phyloP scores from a whole-genome alignment of 2,113 vertebrate species.

The Mionectes macconnelli region DNA sequence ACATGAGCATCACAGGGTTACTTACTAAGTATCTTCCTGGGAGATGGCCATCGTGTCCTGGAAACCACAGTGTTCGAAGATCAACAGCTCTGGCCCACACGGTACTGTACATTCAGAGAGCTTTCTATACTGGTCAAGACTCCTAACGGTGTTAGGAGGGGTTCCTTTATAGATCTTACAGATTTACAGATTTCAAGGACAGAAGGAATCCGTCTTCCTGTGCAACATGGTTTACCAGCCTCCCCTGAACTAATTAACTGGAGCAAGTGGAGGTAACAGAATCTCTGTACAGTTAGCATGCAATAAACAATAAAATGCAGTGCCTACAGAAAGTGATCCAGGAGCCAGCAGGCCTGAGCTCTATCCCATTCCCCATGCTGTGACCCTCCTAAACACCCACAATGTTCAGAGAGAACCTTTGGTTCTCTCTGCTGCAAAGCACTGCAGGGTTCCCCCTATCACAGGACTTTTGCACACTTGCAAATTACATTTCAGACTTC shows the following conservation, averaged over 20 bases:
- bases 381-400: background rate
- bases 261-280: background rate
- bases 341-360: background rate
- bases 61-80: background rate
- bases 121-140: background rate
- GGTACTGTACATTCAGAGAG: background rate
- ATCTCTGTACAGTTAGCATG: background rate
- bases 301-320: background rate
- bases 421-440: background rate
- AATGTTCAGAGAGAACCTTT: background rate
- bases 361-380: background rate
- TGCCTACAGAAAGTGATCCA: background rate
- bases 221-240: background rate
- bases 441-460: rapidly evolving
- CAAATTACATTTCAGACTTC: background rate
- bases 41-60: background rate
- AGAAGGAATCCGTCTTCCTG: background rate
- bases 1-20: background rate
- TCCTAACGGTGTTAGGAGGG: background rate
- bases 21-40: background rate
- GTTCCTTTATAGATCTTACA: background rate
- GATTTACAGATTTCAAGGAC: background rate
- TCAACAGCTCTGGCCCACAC: background rate
- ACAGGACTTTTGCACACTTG: background rate
- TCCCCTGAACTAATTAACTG: background rate